phyloP scores from a whole-genome alignment of 2,113 vertebrate genomes.

The Cercocebus atys region DNA sequence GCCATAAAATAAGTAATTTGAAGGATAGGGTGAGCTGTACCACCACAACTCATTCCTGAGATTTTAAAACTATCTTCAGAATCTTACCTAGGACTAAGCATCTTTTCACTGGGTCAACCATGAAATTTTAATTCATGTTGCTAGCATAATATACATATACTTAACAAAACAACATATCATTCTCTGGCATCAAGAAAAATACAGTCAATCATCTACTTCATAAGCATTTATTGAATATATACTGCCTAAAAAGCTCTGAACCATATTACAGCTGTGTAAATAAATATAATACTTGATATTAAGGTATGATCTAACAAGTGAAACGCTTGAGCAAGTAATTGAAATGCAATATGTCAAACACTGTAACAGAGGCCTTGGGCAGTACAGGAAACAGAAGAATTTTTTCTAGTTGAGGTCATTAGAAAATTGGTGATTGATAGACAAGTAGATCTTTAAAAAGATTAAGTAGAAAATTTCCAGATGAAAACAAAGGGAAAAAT shows the following conservation, averaged over 20 bases:
- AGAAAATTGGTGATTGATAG: neutral
- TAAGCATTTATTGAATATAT: neutral
- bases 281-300: neutral
- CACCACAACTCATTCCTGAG: neutral
- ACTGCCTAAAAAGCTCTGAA: neutral
- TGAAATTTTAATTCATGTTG: neutral
- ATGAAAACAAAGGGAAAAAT: slow-evolving; percentile 11
- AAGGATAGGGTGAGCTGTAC: neutral
- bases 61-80: neutral
- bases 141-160: neutral
- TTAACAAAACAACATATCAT: neutral
- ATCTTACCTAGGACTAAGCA: neutral
- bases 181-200: neutral
- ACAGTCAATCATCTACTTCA: neutral
- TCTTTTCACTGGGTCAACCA: neutral
- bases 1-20: neutral
- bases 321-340: neutral
- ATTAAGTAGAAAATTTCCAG: neutral
- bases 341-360: neutral
- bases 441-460: slow-evolving; percentile 11
- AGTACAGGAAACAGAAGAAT: neutral
- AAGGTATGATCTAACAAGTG: neutral
- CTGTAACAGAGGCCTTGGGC: neutral
- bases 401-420: neutral
- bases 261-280: neutral